phyloP scores from a whole-genome alignment of 2,888 invertebrate genomes.

The Prenolepis imparis region DNA sequence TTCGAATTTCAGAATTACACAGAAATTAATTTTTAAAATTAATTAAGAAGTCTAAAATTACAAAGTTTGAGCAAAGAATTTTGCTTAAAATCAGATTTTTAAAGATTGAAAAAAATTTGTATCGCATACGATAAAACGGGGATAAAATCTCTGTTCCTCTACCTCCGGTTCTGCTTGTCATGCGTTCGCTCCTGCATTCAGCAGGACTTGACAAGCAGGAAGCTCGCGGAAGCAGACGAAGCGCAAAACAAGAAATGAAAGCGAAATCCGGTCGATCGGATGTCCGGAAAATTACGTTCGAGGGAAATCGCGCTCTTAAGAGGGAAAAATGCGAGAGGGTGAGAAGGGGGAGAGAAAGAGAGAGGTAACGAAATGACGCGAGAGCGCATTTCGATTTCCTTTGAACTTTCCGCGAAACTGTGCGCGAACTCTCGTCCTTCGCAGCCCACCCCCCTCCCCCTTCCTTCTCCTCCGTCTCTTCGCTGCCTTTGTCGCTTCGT shows the following conservation, averaged over 20 bases:
- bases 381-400: conserved; percentile 73
- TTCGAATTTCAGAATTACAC: no score
- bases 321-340: conserved; percentile 38
- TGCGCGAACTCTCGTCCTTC: conserved; percentile 34
- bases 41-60: no score
- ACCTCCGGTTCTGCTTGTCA: neutral
- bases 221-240: conserved; percentile 63
- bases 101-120: neutral
- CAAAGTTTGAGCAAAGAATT: neutral
- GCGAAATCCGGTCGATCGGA: conserved; percentile 73
- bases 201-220: conserved; percentile 54
- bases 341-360: neutral
- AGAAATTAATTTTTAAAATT: no score
- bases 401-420: conserved; percentile 53
- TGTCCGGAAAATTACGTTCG: conserved; percentile 73
- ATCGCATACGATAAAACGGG: conserved; percentile 14
- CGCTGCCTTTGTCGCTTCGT: conserved; percentile 59
- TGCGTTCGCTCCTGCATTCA: conserved; percentile 16
- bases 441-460: neutral
- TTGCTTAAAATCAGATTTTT: neutral
- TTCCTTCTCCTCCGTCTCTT: neutral
- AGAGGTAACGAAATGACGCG: conserved; percentile 70
- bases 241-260: conserved; percentile 76
- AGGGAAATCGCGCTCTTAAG: conserved; percentile 66
- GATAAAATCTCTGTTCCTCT: conserved; percentile 4